A percentile compares a stretch with the other conserved stretches of the same genome.
Conservation (phyloP, 2,888 invertebrate genomes). For the Sarcophaga variegata region DNA sequence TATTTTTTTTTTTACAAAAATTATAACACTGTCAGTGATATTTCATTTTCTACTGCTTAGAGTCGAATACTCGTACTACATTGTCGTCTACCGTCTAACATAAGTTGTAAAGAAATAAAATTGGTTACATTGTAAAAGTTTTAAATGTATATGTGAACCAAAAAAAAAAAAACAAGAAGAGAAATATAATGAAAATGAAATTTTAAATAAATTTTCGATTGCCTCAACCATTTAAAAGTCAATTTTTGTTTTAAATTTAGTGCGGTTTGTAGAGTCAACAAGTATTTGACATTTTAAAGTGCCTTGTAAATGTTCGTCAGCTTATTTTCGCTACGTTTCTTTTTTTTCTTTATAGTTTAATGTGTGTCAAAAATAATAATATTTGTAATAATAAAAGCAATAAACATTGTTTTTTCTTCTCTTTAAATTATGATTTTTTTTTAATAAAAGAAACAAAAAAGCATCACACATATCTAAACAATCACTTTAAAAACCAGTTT, state of each 20-base stretch:
- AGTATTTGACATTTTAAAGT: conserved; percentile 54
- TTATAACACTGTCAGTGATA: conserved; percentile 11
- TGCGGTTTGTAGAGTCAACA: conserved; percentile 27
- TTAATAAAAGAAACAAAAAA: conserved; percentile 32
- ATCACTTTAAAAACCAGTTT: conserved; percentile 29
- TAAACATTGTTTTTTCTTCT: conserved; percentile 39
- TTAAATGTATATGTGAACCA: conserved; percentile 43
- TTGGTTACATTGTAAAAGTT: conserved; percentile 37
- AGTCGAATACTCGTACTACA: background rate
- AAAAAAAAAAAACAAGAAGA: background rate
- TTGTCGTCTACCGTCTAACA: background rate
- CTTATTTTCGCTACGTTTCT: conserved; percentile 1
- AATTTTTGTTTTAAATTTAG: conserved; percentile 25
- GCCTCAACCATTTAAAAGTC: conserved; percentile 47
- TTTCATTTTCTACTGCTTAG: no score
- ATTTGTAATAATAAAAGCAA: conserved; percentile 29
- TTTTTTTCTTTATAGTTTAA: background rate
- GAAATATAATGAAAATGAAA: background rate
- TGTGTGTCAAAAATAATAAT: conserved; percentile 23
- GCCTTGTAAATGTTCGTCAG: background rate
- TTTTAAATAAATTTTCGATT: conserved; percentile 43
- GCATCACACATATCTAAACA: conserved; percentile 19
- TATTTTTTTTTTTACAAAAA: conserved; percentile 15
- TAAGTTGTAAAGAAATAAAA: background rate
- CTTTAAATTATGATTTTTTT: conserved; percentile 41